phyloP scores from a whole-genome alignment of 1,140 invertebrate species.

The Leptinotarsa texana region DNA sequence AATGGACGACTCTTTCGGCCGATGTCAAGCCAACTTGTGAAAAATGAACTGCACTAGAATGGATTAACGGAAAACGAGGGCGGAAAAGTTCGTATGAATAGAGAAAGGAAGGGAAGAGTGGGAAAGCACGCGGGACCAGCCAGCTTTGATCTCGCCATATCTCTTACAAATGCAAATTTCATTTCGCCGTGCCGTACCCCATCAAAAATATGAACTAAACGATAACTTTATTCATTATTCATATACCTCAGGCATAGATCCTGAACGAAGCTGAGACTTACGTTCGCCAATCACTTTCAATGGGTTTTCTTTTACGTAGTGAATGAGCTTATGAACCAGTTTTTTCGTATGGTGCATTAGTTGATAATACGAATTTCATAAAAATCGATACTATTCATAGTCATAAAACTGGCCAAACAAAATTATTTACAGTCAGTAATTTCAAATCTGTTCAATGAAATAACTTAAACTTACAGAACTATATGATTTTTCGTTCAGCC shows the following conservation, averaged over 20 bases:
- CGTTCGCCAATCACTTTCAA: constrained; percentile 18
- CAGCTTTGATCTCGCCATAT: constrained; percentile 55
- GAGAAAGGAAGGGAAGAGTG: constrained; percentile 26
- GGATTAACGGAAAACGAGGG: constrained; percentile 29
- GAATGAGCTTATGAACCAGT: no score
- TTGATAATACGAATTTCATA: no score
- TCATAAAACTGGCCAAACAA: no score
- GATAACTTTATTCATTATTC: constrained; percentile 59
- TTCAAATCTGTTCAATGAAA: no score
- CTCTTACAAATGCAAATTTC: constrained; percentile 58
- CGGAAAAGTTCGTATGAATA: constrained; percentile 31
- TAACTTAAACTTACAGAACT: no score
- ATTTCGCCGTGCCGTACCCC: constrained; percentile 55
- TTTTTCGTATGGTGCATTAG: no score
- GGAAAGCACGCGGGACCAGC: constrained; percentile 35
- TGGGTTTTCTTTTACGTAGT: neutral
- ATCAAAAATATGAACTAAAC: constrained; percentile 59
- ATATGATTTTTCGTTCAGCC: no score
- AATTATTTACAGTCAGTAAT: no score
- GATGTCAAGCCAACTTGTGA: neutral
- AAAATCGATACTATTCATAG: no score
- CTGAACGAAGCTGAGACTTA: constrained; percentile 22
- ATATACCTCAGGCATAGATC: constrained; percentile 53
- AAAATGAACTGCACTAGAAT: constrained; percentile 24
- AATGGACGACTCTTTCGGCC: no score